A percentile compares a stretch with the other conserved stretches of the same genome.
phyloP scores from a whole-genome alignment of 53 echinoderm and acorn worm species.

The Holothuria leucospilota region DNA sequence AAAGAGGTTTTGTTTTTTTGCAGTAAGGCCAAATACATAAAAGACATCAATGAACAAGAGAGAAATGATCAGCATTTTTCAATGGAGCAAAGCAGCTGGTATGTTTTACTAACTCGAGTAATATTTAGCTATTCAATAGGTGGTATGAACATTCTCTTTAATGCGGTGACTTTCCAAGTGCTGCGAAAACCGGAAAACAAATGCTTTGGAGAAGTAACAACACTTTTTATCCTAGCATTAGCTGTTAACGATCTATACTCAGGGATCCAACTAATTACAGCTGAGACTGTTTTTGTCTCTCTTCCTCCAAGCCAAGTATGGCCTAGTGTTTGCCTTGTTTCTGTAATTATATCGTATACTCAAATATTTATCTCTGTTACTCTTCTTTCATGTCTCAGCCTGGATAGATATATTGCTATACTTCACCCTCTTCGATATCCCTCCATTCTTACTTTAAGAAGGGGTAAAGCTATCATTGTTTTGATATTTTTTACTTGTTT shows the following conservation, averaged over 20 bases:
- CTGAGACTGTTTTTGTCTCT: background rate
- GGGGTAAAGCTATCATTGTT: too few species aligned
- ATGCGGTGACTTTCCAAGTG: background rate
- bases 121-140: background rate
- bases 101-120: background rate
- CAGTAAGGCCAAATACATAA: too few species aligned
- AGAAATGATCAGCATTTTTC: too few species aligned
- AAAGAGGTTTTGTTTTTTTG: too few species aligned
- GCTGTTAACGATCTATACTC: background rate
- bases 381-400: slow-evolving; percentile 2
- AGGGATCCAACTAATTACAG: background rate
- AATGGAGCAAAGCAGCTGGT: background rate
- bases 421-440: slow-evolving; percentile 1
- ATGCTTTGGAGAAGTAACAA: slow-evolving; percentile 20
- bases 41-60: too few species aligned
- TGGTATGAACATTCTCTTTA: background rate
- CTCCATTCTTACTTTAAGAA: background rate
- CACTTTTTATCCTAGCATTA: background rate
- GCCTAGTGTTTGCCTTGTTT: background rate
- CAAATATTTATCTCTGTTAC: background rate
- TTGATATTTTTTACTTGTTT: too few species aligned
- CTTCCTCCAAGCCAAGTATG: background rate
- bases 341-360: background rate
- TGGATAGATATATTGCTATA: slow-evolving; percentile 6
- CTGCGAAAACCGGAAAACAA: background rate